Evolutionary conservation across 2,888 invertebrate species (phyloP).

Genomic region (Apamea monoglypha): DNA sequence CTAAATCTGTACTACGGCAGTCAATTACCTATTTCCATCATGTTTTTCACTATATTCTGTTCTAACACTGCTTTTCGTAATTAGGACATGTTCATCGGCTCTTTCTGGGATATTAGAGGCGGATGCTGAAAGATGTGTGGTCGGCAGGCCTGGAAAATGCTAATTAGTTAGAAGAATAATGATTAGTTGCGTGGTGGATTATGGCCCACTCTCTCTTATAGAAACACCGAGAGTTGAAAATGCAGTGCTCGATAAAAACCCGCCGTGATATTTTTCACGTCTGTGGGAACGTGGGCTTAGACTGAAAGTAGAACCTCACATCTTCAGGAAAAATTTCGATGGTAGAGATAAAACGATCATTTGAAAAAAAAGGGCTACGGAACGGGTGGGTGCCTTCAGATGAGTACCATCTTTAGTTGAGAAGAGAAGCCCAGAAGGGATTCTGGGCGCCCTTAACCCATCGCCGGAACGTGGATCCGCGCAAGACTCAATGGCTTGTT

Average conservation of each 20-base stretch:
- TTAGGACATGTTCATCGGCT: conserved; percentile 5
- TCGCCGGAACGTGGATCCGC: too few species aligned
- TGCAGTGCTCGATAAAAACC: too few species aligned
- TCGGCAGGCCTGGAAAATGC: not conserved
- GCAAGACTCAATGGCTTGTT: too few species aligned
- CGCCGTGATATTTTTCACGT: too few species aligned
- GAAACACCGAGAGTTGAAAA: too few species aligned
- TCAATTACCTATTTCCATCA: conserved; percentile 49
- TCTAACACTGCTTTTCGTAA: conserved; percentile 22
- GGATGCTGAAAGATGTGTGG: conserved; percentile 6
- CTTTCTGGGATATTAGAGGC: not conserved
- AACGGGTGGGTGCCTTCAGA: not conserved
- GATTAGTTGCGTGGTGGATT: too few species aligned
- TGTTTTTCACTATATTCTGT: conserved; percentile 32
- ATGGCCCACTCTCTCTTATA: too few species aligned
- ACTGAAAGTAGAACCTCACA: too few species aligned
- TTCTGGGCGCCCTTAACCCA: not conserved
- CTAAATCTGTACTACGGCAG: conserved; percentile 45
- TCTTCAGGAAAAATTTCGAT: not conserved
- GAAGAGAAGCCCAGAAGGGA: not conserved
- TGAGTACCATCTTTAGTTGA: not conserved
- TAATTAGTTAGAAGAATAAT: conserved; percentile 1
- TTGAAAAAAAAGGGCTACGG: too few species aligned
- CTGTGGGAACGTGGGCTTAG: too few species aligned
- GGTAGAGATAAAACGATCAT: not conserved